Evolutionary conservation across 92 coral and sea anemone species (phyloP).

Genomic region (Epizoanthus fatuus): DNA sequence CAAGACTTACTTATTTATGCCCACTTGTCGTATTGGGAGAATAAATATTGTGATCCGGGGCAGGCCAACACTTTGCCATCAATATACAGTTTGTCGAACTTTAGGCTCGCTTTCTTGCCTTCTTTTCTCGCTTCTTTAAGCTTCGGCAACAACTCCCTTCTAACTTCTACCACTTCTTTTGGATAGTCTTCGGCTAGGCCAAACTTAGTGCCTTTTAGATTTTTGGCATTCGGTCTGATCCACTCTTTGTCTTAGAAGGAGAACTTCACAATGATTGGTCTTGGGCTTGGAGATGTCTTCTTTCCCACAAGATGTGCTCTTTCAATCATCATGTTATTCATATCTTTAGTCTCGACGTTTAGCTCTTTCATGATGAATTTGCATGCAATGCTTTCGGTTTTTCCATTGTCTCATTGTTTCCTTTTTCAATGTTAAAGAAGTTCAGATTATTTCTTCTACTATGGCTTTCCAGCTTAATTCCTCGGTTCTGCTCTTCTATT

Average conservation of each 20-base stretch:
- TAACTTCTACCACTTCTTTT: no score
- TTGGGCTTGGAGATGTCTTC: background rate
- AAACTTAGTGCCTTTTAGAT: no score
- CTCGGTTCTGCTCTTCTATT: background rate
- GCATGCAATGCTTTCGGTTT: background rate
- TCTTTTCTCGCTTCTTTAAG: no score
- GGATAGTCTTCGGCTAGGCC: no score
- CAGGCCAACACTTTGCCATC: no score
- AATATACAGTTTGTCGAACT: no score
- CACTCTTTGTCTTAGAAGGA: no score
- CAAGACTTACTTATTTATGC: no score
- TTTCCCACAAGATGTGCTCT: background rate
- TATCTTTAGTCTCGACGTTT: background rate
- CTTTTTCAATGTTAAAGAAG: background rate
- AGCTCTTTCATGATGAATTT: background rate
- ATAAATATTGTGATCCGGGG: no score
- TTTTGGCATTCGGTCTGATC: no score
- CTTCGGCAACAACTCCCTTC: no score
- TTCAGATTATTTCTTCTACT: background rate
- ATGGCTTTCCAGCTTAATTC: background rate
- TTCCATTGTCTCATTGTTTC: background rate
- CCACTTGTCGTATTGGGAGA: no score
- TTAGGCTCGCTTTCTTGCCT: background rate
- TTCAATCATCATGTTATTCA: background rate
- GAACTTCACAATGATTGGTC: background rate